Evolutionary conservation across 2,888 invertebrate species (phyloP), one percentile per base, ranked within the genome.

Genomic region (Andrena hattorfiana): DNA sequence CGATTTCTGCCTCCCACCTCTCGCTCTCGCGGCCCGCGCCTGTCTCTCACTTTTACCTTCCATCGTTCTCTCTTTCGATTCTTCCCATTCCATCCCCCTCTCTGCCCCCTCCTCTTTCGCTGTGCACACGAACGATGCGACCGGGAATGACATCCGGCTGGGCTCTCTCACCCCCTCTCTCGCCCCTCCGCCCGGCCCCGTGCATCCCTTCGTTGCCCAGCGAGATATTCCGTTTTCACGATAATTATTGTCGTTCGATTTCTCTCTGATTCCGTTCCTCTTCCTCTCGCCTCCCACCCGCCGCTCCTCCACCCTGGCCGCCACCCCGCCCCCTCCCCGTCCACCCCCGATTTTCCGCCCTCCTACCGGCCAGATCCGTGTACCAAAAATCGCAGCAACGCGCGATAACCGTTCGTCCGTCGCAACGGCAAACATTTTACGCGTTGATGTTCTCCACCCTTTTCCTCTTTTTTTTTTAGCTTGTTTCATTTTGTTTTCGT

Each of bases 191-290:
- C 77, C 77, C 76, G 51, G 56, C 64, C 75, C 62, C 59, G 26
- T 28, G 64, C 83, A 68, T 77, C 83, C 85, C 82, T 77, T 85
- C 83, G 86, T 87, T 88, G 83, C 87, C 89, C 90, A 86, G 86
- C 89, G 91, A 91, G 90, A 92, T 93, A 93, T 93, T 93, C 90
- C 92, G 91, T 93, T 92, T 92, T 93, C 92, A 90, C 91, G 91
- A 93, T 93, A 92, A 93, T 93, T 92, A 93, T 93, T 92, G 92
- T 92, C 91, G 89, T 91, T 93, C 91, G 92, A 91, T 92, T 91
- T 90, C 91, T 86, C 86, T 76, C 76, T 73, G 64, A 71, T 26
- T 82, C 73, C 48, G 81, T 84, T 72, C 63, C 60, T 67, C 77
- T 56, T 56, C 49, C 76, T 49, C 23, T 84, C 83, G 60, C 63